Evolutionary conservation across 2,888 invertebrate species (phyloP), one percentile per base, ranked within the genome.

Genomic region (Scaptodrosophila latifasciaeformis): DNA sequence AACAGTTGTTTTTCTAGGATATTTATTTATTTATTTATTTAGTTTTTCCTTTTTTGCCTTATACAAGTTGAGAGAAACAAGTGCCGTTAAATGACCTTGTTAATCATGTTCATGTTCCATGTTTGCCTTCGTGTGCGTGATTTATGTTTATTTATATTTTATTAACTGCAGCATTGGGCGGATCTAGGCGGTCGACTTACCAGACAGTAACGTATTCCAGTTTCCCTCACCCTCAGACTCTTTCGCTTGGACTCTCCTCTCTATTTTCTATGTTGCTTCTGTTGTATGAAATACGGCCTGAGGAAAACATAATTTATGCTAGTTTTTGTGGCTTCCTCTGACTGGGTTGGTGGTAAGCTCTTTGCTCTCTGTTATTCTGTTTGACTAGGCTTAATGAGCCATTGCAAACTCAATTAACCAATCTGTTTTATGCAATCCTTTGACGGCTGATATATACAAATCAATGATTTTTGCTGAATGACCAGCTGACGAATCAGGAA

Each of bases 81-180:
- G 68, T 77, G 74, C 74, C 53, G 55, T 67, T 67, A 77, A 75
- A 75, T 67, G 75, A 77, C 69, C 75, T 74, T 75, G 77, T 75
- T 75, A 75, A 75, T 75, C 75, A 75, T 74, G 75, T 65, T 67
- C 70, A 60, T 68, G 68, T 54, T n/a, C 55, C 56, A 50, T 62
- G 66, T 62, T 67, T 69, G 67, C 62, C 59, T n/a, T n/a, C 62
- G 67, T 76, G 68, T 72, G 61, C 71, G 64, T 75, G 75, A 75
- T 75, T 75, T 75, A 75, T 74, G 75, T 64, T 74, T 74, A 75
- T 75, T 75, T 75, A 75, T 75, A 77, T 75, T 77, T 75, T 77
- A 75, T 75, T 74, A 69, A 77, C 77, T 69, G 48, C 35, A 48
- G 45, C 65, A 43, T 53, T 58, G 49, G 12, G 15, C 9, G 10